Evolutionary conservation across 1,140 invertebrate species (phyloP).

Genomic region (Helicoverpa zea): DNA sequence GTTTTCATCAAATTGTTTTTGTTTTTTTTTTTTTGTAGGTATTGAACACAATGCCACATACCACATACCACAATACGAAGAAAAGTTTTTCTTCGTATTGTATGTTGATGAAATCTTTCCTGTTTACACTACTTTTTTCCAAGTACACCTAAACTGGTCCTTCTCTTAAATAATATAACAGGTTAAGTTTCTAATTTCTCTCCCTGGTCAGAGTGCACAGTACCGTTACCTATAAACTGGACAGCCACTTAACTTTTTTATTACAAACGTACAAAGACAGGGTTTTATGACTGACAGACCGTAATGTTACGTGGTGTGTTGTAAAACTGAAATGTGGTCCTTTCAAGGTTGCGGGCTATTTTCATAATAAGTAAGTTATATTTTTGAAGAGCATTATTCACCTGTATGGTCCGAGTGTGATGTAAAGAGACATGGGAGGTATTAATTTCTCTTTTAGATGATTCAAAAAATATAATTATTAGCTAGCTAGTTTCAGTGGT

Average conservation of each 20-base stretch:
- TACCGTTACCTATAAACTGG: constrained; percentile 34
- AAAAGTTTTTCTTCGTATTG: too few species aligned
- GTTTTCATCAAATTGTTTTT: too few species aligned
- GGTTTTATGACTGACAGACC: constrained; percentile 41
- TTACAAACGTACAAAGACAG: constrained; percentile 42
- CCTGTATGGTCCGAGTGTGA: neutral
- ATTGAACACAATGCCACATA: too few species aligned
- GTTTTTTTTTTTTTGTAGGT: too few species aligned
- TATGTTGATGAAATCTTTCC: too few species aligned
- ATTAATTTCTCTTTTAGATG: too few species aligned
- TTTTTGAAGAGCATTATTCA: neutral
- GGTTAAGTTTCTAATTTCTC: constrained; percentile 20
- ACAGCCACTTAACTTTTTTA: constrained; percentile 46
- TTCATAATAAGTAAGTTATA: constrained; percentile 18
- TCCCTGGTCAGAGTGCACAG: constrained; percentile 31
- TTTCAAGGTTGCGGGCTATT: neutral
- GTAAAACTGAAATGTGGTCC: constrained; percentile 32
- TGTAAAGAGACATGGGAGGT: neutral
- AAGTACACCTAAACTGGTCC: neutral
- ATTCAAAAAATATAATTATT: too few species aligned
- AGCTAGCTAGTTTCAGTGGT: too few species aligned
- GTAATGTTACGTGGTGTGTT: constrained; percentile 27
- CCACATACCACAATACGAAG: too few species aligned
- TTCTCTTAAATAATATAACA: neutral
- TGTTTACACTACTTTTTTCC: too few species aligned